Conservation (phyloP, 2,888 invertebrate genomes). For the Amiota minor region DNA sequence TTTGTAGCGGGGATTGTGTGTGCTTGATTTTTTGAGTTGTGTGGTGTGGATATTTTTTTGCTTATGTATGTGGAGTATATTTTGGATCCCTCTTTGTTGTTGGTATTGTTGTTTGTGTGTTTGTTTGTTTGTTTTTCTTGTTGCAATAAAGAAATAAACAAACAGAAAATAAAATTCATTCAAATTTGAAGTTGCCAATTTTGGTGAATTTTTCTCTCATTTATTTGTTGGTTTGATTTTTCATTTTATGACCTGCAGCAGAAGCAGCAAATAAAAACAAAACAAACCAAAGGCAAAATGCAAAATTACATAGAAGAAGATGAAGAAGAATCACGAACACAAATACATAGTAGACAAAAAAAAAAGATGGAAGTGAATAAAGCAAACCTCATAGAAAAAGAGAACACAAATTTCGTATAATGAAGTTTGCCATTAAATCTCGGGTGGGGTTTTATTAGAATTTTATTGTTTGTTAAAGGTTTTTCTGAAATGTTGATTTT, state of each 20-base stretch:
- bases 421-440: too few relatives aligned
- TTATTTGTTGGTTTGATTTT: background rate
- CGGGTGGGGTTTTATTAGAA: too few relatives aligned
- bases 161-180: slow-evolving; percentile 2
- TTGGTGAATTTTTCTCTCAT: background rate
- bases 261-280: too few relatives aligned
- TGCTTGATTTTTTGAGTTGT: slow-evolving; percentile 15
- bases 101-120: background rate
- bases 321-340: too few relatives aligned
- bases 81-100: slow-evolving; percentile 5
- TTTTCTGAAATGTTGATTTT: too few relatives aligned
- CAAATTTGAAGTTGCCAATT: slow-evolving; percentile 21
- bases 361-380: too few relatives aligned
- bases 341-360: too few relatives aligned
- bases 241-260: background rate
- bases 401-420: too few relatives aligned
- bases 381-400: too few relatives aligned
- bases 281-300: too few relatives aligned
- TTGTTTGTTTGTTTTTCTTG: background rate
- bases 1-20: slow-evolving; percentile 5
- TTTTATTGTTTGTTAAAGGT: too few relatives aligned
- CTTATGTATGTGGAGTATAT: background rate
- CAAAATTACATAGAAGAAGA: too few relatives aligned
- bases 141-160: slow-evolving; percentile 13
- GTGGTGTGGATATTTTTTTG: slow-evolving; percentile 3